Percentiles rank a stretch among this genome's conserved stretches.
phyloP scores from a whole-genome alignment of 1,140 invertebrate genomes.

The Akabosia matsudoensis region DNA sequence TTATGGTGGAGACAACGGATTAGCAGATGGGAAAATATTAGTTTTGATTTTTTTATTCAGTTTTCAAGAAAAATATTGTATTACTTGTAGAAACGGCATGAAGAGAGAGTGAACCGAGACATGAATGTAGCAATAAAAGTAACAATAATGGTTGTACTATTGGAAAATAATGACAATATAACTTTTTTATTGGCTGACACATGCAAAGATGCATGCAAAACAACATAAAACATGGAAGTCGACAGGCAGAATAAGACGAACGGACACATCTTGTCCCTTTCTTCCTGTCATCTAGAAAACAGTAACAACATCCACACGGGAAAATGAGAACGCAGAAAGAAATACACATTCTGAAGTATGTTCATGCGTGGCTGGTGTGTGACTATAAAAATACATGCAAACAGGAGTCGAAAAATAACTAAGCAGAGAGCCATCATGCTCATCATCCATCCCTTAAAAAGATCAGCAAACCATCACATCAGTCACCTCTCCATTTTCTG shows the following conservation, averaged over 20 bases:
- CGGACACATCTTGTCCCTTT: neutral
- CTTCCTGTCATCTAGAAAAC: neutral
- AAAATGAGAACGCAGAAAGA: neutral
- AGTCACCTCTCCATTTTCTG: constrained; percentile 21
- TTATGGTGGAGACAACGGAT: no score
- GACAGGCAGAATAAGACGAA: neutral
- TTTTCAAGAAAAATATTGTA: neutral
- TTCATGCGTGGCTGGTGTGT: neutral
- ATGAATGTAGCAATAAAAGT: neutral
- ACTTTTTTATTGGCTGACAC: neutral
- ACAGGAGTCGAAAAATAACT: no score
- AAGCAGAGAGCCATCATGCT: no score
- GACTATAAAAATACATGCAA: constrained; percentile 9
- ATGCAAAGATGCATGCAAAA: neutral
- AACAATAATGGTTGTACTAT: neutral
- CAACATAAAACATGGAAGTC: neutral
- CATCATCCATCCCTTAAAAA: constrained; percentile 28
- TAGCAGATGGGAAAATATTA: no score
- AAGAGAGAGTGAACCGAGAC: neutral
- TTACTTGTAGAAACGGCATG: neutral
- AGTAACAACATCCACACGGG: neutral
- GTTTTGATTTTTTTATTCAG: no score
- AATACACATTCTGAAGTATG: neutral
- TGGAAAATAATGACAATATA: constrained; percentile 1
- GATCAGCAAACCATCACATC: constrained; percentile 23